Base-by-base conservation (phyloP, 2,888 invertebrate genomes). In the Pyrgus malvae region DNA sequence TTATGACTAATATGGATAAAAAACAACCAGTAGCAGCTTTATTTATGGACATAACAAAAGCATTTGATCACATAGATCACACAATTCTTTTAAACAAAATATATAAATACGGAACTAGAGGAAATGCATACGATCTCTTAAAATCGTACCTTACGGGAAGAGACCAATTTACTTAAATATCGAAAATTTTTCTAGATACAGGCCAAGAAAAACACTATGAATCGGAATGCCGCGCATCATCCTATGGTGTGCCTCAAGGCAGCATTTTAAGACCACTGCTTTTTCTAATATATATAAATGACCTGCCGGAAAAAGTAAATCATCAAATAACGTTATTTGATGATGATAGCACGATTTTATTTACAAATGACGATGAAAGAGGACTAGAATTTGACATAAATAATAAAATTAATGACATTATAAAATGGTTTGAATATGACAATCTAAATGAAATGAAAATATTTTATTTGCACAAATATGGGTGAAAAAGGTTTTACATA, bases 281-380 rank as follows among this genome's bases (percentile, higher is more conserved):
- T n/a, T 38, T 38, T n/a, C n/a, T 38, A 8, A 19, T 38, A 5
- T 38, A 38, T n/a, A 38, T 38, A 12, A 40, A 40, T 12, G 40
- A 40, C 12, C 40, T 40, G 3, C 41, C 41, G 14, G 25, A 16
- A 14, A 41, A 25, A 0, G 25, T 25, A 6, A 41, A 41, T 8
- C 14, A 14, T 41, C 9, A 41, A 12, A 41, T 41, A 25, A 41
- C 41, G 4, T 25, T 41, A 25, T 41, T 25, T 41, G 44, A 57
- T 31, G 35, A 48, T 25, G 48, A 48, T 29, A 37, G 48, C 16
- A 53, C 44, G 44, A 31, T 41, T 4, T 25, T 41, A 5, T 41
- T 41, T 41, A 25, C 41, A 8, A 9, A 23, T 41, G 14, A 41
- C 41, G 41, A 41, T 25, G 41, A 41, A 41, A 41, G 25, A 41